These are phyloP conservation scores for Gnatocerus cornutus DNA, from an alignment of 2,888 invertebrate species.

Conservation along the genomic window DNA sequence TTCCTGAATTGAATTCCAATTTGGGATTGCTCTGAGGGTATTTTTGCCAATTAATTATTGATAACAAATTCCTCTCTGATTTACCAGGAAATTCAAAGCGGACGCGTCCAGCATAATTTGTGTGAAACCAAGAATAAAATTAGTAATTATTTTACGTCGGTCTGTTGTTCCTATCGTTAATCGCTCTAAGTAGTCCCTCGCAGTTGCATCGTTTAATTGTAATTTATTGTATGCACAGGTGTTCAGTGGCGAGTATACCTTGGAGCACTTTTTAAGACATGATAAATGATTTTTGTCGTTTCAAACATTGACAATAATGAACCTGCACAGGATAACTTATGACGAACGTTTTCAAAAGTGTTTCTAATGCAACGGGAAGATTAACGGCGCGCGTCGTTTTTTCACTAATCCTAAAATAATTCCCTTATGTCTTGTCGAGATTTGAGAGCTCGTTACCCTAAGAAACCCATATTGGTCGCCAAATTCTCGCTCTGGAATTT, in stretches of 20 bases:
- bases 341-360: background rate
- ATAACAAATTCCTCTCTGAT: conserved; percentile 1
- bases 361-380: background rate
- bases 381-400: background rate
- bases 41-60: too few relatives aligned
- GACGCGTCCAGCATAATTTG: conserved; percentile 11
- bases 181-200: conserved; percentile 28
- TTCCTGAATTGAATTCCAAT: too few relatives aligned
- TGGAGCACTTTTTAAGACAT: conserved; percentile 17
- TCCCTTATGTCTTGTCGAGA: too few relatives aligned
- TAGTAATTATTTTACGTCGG: conserved; percentile 27
- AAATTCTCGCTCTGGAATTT: conserved; percentile 18
- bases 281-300: conserved; percentile 5
- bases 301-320: conserved; percentile 4
- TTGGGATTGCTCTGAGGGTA: too few relatives aligned
- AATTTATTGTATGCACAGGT: conserved; percentile 40
- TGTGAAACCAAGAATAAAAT: conserved; percentile 20
- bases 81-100: conserved; percentile 14
- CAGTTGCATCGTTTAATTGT: conserved; percentile 37
- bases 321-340: conserved; percentile 10
- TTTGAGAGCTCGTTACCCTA: background rate
- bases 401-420: too few relatives aligned
- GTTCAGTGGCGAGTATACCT: conserved; percentile 12
- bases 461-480: conserved; percentile 1
- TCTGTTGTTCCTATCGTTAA: conserved; percentile 36